Conservation (phyloP, 1,140 invertebrate genomes). For the Popillia japonica region DNA sequence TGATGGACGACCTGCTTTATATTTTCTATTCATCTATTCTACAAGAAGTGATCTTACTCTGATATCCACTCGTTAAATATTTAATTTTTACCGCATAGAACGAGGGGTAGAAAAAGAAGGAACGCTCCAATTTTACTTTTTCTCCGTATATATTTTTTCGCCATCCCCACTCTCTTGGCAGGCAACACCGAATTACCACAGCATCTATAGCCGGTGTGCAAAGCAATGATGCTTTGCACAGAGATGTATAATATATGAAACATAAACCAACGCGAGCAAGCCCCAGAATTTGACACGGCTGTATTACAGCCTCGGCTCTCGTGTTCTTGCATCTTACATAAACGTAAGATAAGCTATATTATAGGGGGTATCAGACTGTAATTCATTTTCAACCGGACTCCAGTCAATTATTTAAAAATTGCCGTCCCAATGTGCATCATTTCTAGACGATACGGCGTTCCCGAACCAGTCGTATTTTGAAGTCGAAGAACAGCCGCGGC, state of each 20-base stretch:
- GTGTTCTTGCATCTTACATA: slow-evolving; percentile 53
- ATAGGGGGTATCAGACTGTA: slow-evolving; percentile 56
- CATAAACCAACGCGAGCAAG: slow-evolving; percentile 44
- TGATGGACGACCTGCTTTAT: not conserved
- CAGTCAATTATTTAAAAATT: slow-evolving; percentile 65
- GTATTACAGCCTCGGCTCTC: slow-evolving; percentile 43
- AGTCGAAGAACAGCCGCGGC: slow-evolving; percentile 46
- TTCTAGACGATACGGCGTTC: slow-evolving; percentile 54
- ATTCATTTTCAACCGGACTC: slow-evolving; percentile 64
- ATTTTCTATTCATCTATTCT: not conserved
- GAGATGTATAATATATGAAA: slow-evolving; percentile 43
- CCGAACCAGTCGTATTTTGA: slow-evolving; percentile 60
- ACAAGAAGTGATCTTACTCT: not conserved
- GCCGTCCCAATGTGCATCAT: slow-evolving; percentile 61
- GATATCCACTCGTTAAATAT: slow-evolving; percentile 22
- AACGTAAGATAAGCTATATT: slow-evolving; percentile 56
- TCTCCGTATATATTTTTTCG: not conserved
- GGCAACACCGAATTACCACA: not conserved
- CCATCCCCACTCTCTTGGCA: not conserved
- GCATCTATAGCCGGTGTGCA: not conserved
- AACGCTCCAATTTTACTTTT: not conserved
- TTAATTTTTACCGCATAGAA: slow-evolving; percentile 1
- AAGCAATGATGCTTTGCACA: slow-evolving; percentile 6
- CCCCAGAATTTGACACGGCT: slow-evolving; percentile 52
- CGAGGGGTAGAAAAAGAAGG: not conserved